Evolutionary conservation across 2,113 vertebrate genomes (phyloP).

Genomic region (Hypocryptadius cinnamomeus): DNA sequence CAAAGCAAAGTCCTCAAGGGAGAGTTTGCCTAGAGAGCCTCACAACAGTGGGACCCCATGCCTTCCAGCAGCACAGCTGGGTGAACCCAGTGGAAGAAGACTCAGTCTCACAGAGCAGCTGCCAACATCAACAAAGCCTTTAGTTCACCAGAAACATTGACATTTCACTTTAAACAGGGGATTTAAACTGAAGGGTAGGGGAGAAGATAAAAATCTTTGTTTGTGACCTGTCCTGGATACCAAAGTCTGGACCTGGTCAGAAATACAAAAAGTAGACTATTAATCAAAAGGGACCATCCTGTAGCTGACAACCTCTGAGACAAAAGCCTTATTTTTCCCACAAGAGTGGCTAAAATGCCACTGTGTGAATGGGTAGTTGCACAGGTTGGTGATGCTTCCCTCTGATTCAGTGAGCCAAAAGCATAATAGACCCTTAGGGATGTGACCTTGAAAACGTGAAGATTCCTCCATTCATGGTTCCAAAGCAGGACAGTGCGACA

Average conservation of each 20-base stretch:
- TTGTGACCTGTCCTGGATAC: not conserved
- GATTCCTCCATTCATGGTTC: constrained; percentile 81
- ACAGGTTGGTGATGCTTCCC: not conserved
- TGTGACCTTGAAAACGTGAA: constrained; percentile 77
- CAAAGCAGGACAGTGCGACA: constrained; percentile 84
- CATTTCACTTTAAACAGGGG: not conserved
- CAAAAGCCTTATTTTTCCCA: not conserved
- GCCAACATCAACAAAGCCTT: not conserved
- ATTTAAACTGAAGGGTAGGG: not conserved
- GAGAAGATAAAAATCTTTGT: not conserved
- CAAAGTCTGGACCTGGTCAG: not conserved
- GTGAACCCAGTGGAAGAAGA: not conserved
- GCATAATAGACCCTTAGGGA: not conserved
- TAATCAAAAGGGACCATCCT: not conserved
- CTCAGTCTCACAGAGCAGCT: not conserved
- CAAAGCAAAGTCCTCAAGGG: not conserved
- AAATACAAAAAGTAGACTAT: not conserved
- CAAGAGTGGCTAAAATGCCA: not conserved
- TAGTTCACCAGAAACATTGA: not conserved
- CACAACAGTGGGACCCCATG: not conserved
- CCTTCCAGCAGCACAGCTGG: not conserved
- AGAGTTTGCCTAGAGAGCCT: not conserved
- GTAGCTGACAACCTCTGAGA: not conserved
- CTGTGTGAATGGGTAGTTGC: not conserved
- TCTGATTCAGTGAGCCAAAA: not conserved